These are phyloP conservation scores for Rhopalosiphum nymphaeae DNA, from an alignment of 2,888 invertebrate species.

Conservation along the genomic window DNA sequence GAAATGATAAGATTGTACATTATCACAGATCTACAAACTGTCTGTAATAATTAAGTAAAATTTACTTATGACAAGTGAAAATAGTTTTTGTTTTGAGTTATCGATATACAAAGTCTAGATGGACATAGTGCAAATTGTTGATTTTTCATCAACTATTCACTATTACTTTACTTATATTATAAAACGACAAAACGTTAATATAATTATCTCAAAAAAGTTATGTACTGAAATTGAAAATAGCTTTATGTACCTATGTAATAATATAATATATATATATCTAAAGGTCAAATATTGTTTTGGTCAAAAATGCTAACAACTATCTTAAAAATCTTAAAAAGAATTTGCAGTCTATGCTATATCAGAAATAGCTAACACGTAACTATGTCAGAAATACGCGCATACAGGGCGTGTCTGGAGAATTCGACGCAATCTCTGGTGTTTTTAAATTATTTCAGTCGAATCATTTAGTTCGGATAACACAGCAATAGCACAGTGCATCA, in stretches of 20 bases:
- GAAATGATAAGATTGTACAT: neutral
- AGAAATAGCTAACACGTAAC: too few relatives aligned
- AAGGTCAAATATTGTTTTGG: neutral
- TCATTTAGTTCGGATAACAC: neutral
- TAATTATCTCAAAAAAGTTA: too few relatives aligned
- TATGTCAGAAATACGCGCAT: neutral
- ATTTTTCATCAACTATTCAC: too few relatives aligned
- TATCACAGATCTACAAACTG: neutral
- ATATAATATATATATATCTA: neutral
- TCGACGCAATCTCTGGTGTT: neutral
- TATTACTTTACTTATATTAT: too few relatives aligned
- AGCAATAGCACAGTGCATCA: neutral
- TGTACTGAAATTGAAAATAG: neutral
- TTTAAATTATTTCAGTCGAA: neutral
- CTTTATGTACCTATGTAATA: neutral
- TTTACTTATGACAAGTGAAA: neutral
- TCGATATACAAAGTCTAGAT: neutral
- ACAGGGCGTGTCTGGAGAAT: neutral
- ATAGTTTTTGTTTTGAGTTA: neutral
- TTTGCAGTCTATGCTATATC: too few relatives aligned
- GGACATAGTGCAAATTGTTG: neutral
- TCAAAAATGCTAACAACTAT: neutral
- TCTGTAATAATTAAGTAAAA: neutral
- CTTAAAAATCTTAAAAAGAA: neutral
- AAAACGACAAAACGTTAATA: too few relatives aligned